Percentiles rank a stretch among this genome's conserved stretches.
Conservation (phyloP, 2,797 vertebrate species). For the Poeciliopsis presidionis region DNA sequence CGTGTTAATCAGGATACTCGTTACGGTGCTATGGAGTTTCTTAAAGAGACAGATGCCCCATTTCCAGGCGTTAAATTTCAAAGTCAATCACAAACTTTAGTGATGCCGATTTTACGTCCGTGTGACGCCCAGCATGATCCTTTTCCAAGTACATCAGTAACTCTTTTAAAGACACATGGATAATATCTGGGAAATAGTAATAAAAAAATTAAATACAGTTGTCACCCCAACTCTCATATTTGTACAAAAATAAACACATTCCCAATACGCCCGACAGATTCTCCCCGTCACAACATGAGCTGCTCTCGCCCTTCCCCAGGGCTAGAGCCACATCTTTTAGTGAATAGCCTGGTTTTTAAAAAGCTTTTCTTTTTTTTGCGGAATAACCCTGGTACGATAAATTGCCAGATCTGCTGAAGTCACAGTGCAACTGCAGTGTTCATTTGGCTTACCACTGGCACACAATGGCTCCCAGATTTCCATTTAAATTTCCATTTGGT, state of each 20-base stretch:
- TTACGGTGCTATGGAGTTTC: conserved; percentile 5
- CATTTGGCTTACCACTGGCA: conserved; percentile 12
- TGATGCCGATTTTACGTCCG: neutral
- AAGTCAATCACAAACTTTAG: neutral
- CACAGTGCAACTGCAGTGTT: neutral
- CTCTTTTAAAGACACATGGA: neutral
- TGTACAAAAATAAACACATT: neutral
- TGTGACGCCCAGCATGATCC: neutral
- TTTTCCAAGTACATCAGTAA: neutral
- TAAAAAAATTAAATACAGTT: neutral
- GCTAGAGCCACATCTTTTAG: neutral
- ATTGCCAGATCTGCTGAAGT: conserved; percentile 1
- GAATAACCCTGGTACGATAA: neutral
- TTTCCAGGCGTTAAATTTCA: too few species aligned
- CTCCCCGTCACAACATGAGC: neutral
- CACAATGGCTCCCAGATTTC: conserved; percentile 45
- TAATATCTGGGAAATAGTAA: neutral
- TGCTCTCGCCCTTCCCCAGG: neutral
- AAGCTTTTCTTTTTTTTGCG: neutral
- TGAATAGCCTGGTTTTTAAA: neutral
- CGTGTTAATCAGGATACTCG: conserved; percentile 36
- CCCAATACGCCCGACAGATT: neutral
- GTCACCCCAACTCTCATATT: neutral
- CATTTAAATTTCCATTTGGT: conserved; percentile 66
- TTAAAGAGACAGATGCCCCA: too few species aligned